These are phyloP conservation scores for Hylomyscus alleni DNA, from an alignment of 2,797 vertebrate species.

Conservation along the genomic window DNA sequence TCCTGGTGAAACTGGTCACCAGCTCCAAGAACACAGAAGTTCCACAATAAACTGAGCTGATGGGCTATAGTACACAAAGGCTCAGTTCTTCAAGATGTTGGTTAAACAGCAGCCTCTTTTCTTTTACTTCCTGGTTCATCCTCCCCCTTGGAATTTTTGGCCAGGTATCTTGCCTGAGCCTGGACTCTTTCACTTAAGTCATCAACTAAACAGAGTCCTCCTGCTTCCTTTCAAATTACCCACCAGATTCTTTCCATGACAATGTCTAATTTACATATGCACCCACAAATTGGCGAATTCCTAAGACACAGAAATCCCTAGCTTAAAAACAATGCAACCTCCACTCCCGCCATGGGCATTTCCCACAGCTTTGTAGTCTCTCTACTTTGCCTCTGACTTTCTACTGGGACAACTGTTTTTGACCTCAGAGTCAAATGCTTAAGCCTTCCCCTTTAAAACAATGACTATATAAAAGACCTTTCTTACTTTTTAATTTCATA, in stretches of 20 bases:
- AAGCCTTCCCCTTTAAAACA: background rate
- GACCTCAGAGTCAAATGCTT: background rate
- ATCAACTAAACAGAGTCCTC: background rate
- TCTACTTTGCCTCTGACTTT: background rate
- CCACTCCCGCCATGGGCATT: background rate
- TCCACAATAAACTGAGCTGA: background rate
- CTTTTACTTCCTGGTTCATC: background rate
- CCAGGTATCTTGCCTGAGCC: background rate
- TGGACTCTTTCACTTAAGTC: background rate
- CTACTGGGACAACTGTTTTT: background rate
- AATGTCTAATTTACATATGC: background rate
- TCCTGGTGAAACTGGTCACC: background rate
- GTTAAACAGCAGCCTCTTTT: background rate
- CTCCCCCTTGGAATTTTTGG: background rate
- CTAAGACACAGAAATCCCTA: background rate
- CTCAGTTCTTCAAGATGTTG: background rate
- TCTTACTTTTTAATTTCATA: slow-evolving; percentile 18
- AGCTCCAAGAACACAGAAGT: background rate
- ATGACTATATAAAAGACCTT: background rate
- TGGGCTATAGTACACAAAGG: background rate
- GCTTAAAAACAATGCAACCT: background rate
- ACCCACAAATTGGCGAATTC: background rate
- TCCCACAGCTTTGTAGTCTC: background rate
- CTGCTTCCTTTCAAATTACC: background rate
- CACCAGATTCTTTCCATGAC: background rate